phyloP scores from a whole-genome alignment of 2,113 vertebrate genomes.

The Cettia cetti region DNA sequence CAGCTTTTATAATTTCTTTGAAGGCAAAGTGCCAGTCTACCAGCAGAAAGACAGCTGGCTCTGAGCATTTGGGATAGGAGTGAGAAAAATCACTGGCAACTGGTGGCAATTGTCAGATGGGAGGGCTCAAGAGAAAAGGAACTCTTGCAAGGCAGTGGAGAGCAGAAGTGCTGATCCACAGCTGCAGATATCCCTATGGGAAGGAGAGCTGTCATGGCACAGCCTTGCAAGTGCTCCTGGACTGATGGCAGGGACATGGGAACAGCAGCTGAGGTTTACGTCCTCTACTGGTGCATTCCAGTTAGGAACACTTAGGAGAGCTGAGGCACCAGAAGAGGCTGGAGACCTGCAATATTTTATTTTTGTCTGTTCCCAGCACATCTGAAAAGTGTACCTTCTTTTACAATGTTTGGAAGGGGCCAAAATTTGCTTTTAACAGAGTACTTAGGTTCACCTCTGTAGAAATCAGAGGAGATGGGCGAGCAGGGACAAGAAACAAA shows the following conservation, averaged over 20 bases:
- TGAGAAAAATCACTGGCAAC: background rate
- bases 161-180: background rate
- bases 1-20: background rate
- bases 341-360: background rate
- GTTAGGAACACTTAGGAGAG: background rate
- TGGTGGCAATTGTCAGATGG: background rate
- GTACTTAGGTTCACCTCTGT: background rate
- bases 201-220: fast-evolving
- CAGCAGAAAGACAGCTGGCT: background rate
- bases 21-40: background rate
- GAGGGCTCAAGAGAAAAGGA: background rate
- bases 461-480: background rate
- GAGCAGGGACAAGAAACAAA: background rate
- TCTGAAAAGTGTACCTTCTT: background rate
- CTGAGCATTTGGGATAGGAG: background rate
- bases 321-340: background rate
- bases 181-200: background rate
- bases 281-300: background rate
- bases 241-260: background rate
- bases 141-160: background rate
- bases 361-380: background rate
- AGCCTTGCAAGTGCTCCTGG: background rate
- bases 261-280: background rate
- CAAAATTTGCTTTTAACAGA: background rate
- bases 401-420: background rate